Evolutionary conservation across 2,888 invertebrate genomes (phyloP).

Genomic region (Hypomecis punctinalis): DNA sequence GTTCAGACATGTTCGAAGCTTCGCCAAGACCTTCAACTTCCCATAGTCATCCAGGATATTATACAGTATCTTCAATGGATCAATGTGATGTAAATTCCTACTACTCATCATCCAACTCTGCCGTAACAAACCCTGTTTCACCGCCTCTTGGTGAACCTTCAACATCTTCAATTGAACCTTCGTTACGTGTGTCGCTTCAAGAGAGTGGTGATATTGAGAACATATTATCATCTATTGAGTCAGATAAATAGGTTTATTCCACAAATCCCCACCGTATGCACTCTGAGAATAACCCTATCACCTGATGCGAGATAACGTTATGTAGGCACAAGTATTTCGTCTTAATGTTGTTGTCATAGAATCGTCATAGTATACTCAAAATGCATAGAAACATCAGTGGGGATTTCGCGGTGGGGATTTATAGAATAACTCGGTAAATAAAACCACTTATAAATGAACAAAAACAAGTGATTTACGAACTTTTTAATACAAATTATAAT

Average conservation of each 20-base stretch:
- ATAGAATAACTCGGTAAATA: conserved; percentile 33
- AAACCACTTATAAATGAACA: conserved; percentile 35
- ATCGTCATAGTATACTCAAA: conserved; percentile 37
- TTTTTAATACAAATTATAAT: conserved; percentile 30
- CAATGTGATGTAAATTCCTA: conserved; percentile 28
- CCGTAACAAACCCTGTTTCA: conserved; percentile 31
- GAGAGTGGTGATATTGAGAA: conserved; percentile 32
- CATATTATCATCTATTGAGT: conserved; percentile 17
- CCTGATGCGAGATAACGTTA: conserved; percentile 36
- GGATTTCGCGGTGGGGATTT: conserved; percentile 33
- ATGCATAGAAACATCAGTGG: conserved; percentile 36
- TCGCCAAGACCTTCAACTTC: conserved; percentile 33
- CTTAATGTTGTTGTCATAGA: conserved; percentile 36
- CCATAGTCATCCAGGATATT: conserved; percentile 35
- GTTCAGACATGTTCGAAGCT: conserved; percentile 32
- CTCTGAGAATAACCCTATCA: conserved; percentile 34
- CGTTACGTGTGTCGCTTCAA: conserved; percentile 28
- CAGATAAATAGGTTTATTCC: conserved; percentile 36
- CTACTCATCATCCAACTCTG: conserved; percentile 34
- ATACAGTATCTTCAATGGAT: conserved; percentile 26
- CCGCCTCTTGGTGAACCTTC: conserved; percentile 24
- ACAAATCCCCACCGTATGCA: conserved; percentile 32
- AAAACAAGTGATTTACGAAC: conserved; percentile 32
- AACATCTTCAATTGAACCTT: conserved; percentile 30
- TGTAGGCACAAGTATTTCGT: conserved; percentile 35